Conservation (phyloP, 2,113 vertebrate species). For the Ranitomeya variabilis region DNA sequence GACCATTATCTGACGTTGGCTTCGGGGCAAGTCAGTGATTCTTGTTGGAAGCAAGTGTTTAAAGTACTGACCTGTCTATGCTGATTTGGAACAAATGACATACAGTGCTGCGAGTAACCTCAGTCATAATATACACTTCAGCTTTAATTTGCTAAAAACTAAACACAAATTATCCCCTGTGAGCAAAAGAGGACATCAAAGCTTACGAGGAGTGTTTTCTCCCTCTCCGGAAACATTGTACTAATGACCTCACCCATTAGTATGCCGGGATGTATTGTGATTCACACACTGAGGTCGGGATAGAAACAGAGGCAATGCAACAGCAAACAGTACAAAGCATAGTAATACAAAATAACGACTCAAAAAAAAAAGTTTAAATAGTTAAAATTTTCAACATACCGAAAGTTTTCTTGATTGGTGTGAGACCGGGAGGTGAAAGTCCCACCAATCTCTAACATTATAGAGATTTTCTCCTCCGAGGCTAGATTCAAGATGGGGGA, state of each 20-base stretch:
- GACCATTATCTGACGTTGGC: conserved; percentile 44
- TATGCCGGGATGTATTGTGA: neutral
- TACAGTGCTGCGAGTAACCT: conserved; percentile 16
- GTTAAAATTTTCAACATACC: too few species aligned
- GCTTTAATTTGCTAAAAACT: conserved; percentile 47
- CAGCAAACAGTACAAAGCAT: neutral
- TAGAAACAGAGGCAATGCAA: neutral
- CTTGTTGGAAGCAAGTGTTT: conserved; percentile 34
- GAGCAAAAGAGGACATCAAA: conserved; percentile 39
- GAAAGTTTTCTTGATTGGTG: too few species aligned
- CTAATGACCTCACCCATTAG: conserved; percentile 29
- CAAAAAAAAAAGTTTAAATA: neutral
- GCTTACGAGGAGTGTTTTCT: neutral
- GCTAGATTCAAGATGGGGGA: too few species aligned
- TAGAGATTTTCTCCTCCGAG: too few species aligned
- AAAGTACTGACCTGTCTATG: conserved; percentile 38
- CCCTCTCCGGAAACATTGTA: conserved; percentile 21
- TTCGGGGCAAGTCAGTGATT: conserved; percentile 30
- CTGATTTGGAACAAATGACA: conserved; percentile 44
- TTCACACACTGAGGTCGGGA: neutral
- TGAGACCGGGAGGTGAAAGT: too few species aligned
- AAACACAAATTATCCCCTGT: conserved; percentile 41
- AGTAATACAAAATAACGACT: neutral
- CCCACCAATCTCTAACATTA: too few species aligned
- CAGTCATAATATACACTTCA: conserved; percentile 53